Base-by-base conservation (phyloP, 1,140 invertebrate genomes). In the Pissodes strobi region DNA sequence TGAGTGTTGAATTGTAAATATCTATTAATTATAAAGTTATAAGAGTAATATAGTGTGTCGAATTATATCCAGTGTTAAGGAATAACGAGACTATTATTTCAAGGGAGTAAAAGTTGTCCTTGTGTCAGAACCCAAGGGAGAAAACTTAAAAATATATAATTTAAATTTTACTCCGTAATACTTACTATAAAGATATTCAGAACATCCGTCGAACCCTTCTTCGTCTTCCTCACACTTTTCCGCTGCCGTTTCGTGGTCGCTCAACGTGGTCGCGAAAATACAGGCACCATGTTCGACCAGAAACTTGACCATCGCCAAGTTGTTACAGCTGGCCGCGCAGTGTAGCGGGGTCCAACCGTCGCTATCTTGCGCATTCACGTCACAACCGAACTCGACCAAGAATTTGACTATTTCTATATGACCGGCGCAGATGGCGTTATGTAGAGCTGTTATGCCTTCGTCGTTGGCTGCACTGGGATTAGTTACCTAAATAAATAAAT, bases 171-270 rank as follows among this genome's bases (percentile, higher is more conserved):
- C n/a, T n/a, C n/a, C 13, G 41, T 45, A 9, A 13, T 34, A 71
- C 91, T 89, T 80, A 95, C 93, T 94, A 79, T 95, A 95, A 53
- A 99, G 86, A 84, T 98, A 99, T 81, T 98, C 93, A 0, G 94
- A 97, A 79, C 97, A 99, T 25, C 93, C 93, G 73, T 98, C 95
- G 76, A 96, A 99, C 6, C 95, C 96, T 79, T 98, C 95, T 78
- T 98, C 95, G 74, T 97, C 94, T 78, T 98, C 95, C 82, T 99
- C 96, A 80, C 97, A 99, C 80, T 99, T 99, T 79, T 99, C 94
- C 2, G 96, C 94, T 0, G 97, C 94, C 6, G 97, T 99, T 82
- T 99, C 97, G 69, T 97, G 93, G 81, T 99, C 97, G 45, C 93
- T 96, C 25, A 98, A 83, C 15, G 98, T 99, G 34, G 95, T 97